A percentile compares a stretch with the other conserved stretches of the same genome.
phyloP scores from a whole-genome alignment of 92 coral and sea anemone species.

The Epizoanthus illoricatus region DNA sequence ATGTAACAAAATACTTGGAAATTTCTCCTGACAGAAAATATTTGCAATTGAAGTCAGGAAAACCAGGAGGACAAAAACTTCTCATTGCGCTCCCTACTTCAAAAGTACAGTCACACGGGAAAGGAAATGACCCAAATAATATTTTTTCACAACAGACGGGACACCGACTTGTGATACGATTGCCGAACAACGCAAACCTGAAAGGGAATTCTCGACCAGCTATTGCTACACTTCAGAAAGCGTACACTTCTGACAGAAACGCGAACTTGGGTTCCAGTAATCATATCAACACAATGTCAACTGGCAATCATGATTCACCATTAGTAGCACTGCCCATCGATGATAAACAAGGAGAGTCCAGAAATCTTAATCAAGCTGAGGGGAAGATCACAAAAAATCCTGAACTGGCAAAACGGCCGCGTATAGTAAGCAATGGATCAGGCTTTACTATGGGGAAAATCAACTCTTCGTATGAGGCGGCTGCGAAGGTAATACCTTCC shows the following conservation, averaged over 20 bases:
- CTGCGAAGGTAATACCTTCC: not conserved
- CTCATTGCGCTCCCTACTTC: conserved; percentile 19
- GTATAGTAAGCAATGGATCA: not conserved
- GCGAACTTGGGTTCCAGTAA: no score
- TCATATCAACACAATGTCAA: not conserved
- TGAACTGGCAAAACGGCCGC: not conserved
- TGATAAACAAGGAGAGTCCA: conserved; percentile 10
- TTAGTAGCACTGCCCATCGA: not conserved
- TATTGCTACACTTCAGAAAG: not conserved
- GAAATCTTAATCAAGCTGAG: not conserved
- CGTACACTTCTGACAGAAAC: not conserved
- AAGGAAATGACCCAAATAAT: not conserved
- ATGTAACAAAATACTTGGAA: conserved; percentile 28
- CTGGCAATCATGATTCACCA: not conserved
- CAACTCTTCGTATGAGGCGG: conserved; percentile 24
- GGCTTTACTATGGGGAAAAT: conserved; percentile 31
- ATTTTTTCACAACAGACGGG: not conserved
- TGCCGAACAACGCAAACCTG: not conserved
- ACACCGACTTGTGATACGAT: not conserved
- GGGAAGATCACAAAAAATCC: not conserved
- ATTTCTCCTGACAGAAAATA: conserved; percentile 31
- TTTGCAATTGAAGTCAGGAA: conserved; percentile 31
- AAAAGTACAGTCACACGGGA: not conserved
- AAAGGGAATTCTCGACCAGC: conserved; percentile 4
- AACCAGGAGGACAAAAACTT: not conserved